Base-by-base conservation (phyloP, 2,888 invertebrate genomes). In the Ophion ellenae region DNA sequence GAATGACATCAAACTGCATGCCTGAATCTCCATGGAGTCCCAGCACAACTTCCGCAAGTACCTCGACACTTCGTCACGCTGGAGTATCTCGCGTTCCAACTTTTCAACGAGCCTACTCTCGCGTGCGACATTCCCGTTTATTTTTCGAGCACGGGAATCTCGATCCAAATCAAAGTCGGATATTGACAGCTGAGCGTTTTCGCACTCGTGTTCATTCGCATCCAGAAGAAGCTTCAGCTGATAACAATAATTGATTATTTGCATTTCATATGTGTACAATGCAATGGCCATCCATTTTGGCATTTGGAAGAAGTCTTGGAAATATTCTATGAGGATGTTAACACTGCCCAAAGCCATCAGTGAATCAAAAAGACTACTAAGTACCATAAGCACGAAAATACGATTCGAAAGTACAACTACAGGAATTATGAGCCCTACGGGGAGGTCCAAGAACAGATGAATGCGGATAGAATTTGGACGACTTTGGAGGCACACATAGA, bases 81-180 rank as follows among this genome's bases (percentile, higher is more conserved):
- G 95, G 1, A 91, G 91, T 77, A 96, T 96, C 81, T 94, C 93
- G 9, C 95, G 94, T 89, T 96, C 95, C 70, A 94, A 90, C 28
- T 93, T 88, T 9, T 95, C 94, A 7, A 95, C 94, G 17, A 94
- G 91, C 86, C 95, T 95, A 45, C 96, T 95, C 79, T 95, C 94
- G 40, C 93, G 93, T 83, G 94, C 94, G 7, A 95, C 94, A 36
- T 74, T 88, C 2, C 36, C 71, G 14, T 85, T 93, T 2, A 94
- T 92, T 78, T 94, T 93, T 77, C 94, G 93, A 80, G 93, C 94
- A 89, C 95, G 95, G 20, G 94, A 92, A 71, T 95, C 95, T 0
- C 93, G 89, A 87, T 96, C 95, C 84, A 97, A 91, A 91, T 96
- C 96, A 91, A 96, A 97, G 88, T 95, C 96, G 0, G 95, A 93